Evolutionary conservation across 37 sponge, comb jelly and placozoan species (phyloP), one percentile per base, ranked within the genome.

Genomic region (Amphimedon queenslandica): DNA sequence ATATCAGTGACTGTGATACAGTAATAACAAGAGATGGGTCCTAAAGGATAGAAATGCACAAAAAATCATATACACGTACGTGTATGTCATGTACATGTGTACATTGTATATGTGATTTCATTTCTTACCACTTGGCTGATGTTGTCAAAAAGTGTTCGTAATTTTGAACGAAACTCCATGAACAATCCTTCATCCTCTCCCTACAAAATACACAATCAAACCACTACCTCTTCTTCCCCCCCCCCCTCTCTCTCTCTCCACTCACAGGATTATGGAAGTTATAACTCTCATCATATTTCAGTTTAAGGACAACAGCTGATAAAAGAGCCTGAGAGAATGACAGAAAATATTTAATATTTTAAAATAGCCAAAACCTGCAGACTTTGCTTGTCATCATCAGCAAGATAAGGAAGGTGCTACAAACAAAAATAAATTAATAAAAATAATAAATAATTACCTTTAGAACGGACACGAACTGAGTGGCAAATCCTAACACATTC

Each of bases 161-260:
- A 68, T 53, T 88, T 76, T 55, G 85, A 88, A 13, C 96, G 58
- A 73, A 82, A 95, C 25, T 92, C 93, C 24, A 92, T 30, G 55
- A 95, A 95, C 82, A 92, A 40, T 13, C 64, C 80, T 61, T 95
- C 96, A 0, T 95, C 93, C 68, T 95, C 96, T 42, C 96, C 96
- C 87, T 93, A 42, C 29, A 39, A 29, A 56, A 23, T 30, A 21
- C 18, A 82, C 1, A 53, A 4, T 57, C 18, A 36, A 47, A 47
- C 53, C 13, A 47, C 13, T 47, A 47, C 53, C 8, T 47, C 13
- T 8, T 47, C 8, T 47, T 18, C 13, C 53, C 53, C 8, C 53
- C 13, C 13, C 13, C 8, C 53, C 8, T 47, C 53, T 47, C 13
- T 47, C 25, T 37, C 10, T 25, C 28, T 69, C 13, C 53, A 47